Evolutionary conservation across 2,888 invertebrate species (phyloP).

Genomic region (Pristionchus entomophagus): DNA sequence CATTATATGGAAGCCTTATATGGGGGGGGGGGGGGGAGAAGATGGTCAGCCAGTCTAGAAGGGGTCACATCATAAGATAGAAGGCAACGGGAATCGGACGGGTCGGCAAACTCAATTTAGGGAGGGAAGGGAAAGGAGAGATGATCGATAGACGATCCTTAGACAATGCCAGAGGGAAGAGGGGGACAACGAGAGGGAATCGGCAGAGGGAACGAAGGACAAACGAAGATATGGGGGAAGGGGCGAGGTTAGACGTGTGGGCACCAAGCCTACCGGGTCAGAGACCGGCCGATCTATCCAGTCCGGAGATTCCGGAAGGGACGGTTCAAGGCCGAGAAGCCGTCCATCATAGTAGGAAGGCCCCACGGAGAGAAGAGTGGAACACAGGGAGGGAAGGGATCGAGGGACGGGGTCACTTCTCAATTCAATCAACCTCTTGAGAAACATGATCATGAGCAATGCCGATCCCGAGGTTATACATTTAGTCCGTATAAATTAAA

Average conservation of each 20-base stretch:
- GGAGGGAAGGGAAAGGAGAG: neutral
- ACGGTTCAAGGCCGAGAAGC: neutral
- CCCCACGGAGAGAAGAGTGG: too few species aligned
- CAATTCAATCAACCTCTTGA: too few species aligned
- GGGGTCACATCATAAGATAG: neutral
- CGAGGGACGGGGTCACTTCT: neutral
- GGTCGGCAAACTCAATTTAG: slow-evolving; percentile 3
- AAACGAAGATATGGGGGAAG: too few species aligned
- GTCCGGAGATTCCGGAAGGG: neutral
- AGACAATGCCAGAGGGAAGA: neutral
- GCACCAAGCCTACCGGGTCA: slow-evolving; percentile 14
- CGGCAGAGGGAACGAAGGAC: too few species aligned
- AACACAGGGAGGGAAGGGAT: too few species aligned
- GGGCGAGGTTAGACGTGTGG: too few species aligned
- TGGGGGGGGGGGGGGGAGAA: neutral
- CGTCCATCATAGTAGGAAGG: slow-evolving; percentile 31
- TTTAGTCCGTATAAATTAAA: too few species aligned
- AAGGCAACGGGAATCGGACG: neutral
- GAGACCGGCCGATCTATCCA: slow-evolving; percentile 19
- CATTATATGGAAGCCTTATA: too few species aligned
- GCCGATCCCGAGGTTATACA: too few species aligned
- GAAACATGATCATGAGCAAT: too few species aligned
- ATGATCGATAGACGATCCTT: too few species aligned
- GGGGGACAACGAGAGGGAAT: neutral
- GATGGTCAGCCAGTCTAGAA: neutral